Conservation (phyloP, 1,140 invertebrate genomes). For the Zophobas atratus region DNA sequence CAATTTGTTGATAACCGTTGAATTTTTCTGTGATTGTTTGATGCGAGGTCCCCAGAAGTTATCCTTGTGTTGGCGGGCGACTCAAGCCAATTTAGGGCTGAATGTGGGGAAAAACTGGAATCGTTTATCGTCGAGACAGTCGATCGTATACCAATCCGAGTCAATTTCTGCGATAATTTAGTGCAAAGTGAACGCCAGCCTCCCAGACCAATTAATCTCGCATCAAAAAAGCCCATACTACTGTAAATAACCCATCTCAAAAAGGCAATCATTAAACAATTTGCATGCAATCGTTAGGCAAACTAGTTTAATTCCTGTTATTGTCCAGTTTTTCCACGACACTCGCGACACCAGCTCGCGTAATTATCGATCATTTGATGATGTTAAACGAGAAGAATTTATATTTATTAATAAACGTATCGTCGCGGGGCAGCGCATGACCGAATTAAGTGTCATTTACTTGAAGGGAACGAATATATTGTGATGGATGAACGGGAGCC, state of each 20-base stretch:
- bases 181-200: not conserved
- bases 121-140: not conserved
- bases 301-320: slow-evolving; percentile 52
- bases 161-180: slow-evolving; percentile 23
- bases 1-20: too few species aligned
- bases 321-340: slow-evolving; percentile 39
- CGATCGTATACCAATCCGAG: slow-evolving; percentile 9
- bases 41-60: too few species aligned
- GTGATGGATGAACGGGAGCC: slow-evolving; percentile 50
- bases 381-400: slow-evolving; percentile 18
- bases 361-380: slow-evolving; percentile 18
- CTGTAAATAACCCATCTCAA: slow-evolving; percentile 37
- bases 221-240: slow-evolving; percentile 6
- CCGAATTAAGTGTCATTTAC: slow-evolving; percentile 45
- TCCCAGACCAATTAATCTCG: slow-evolving; percentile 17
- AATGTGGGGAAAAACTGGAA: not conserved
- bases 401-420: slow-evolving; percentile 31
- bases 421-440: not conserved
- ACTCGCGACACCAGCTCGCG: slow-evolving; percentile 11
- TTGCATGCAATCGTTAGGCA: slow-evolving; percentile 40
- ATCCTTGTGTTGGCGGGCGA: too few species aligned
- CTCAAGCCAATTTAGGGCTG: not conserved
- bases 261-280: slow-evolving; percentile 50
- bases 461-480: slow-evolving; percentile 48
- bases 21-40: too few species aligned